Evolutionary conservation across 2,113 vertebrate species (phyloP).

Genomic region (Gobius niger): DNA sequence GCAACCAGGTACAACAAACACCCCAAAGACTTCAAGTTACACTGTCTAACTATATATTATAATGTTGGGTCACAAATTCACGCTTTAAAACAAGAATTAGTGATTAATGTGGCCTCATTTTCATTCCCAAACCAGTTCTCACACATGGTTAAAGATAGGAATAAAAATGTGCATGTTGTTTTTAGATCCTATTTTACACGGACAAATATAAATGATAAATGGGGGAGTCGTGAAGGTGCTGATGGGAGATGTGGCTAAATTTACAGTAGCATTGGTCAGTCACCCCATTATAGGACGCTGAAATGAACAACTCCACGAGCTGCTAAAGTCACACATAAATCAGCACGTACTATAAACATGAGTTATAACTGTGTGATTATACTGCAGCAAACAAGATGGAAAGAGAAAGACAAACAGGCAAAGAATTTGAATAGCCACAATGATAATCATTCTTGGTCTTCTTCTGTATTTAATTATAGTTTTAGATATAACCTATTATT

Average conservation of each 20-base stretch:
- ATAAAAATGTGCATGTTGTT: conserved; percentile 16
- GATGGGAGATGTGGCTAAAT: conserved; percentile 53
- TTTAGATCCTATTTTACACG: conserved; percentile 23
- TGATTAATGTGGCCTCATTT: conserved; percentile 21
- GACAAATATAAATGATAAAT: conserved; percentile 15
- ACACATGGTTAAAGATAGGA: conserved; percentile 22
- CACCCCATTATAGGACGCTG: conserved; percentile 48
- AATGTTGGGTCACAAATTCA: neutral
- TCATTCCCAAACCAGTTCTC: conserved; percentile 26
- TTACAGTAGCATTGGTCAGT: conserved; percentile 48
- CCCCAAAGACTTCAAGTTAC: too few species aligned
- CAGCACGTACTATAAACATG: conserved; percentile 44
- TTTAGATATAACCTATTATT: too few species aligned
- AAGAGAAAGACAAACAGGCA: neutral
- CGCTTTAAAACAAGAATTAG: neutral
- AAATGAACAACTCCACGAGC: conserved; percentile 53
- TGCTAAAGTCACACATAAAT: conserved; percentile 65
- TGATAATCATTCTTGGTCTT: too few species aligned
- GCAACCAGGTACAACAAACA: too few species aligned
- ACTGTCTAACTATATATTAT: too few species aligned
- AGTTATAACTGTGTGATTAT: conserved; percentile 45
- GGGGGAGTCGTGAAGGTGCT: conserved; percentile 16
- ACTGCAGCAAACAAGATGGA: conserved; percentile 21
- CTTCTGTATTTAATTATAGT: too few species aligned
- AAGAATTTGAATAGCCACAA: neutral